Evolutionary conservation across 2,888 invertebrate species (phyloP), one percentile per base, ranked within the genome.

Genomic region (Mactromeris polynyma): DNA sequence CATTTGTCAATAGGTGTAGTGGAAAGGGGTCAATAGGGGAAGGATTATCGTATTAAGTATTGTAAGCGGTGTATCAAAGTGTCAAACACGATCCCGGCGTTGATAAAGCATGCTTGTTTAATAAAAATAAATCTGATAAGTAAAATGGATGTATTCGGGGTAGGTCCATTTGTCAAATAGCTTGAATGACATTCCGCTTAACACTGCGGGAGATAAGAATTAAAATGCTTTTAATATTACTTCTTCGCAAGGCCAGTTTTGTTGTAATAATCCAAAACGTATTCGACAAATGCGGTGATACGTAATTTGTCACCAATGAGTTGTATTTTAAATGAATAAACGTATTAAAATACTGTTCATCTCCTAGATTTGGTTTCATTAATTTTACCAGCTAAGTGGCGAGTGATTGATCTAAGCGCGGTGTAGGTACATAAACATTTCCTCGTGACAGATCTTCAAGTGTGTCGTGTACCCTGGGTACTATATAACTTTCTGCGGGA

Each of bases 61-160:
- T 54, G 54, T 78, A 78, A 54, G 78, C 36, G 51, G 84, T 54
- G 69, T 73, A 86, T 86, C 81, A 86, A 81, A 81, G 86, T 86
- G 86, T 86, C 86, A 86, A 86, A 42, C 69, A 46, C 81, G 42
- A 26, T 11, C 69, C 58, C 36, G 19, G 31, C 40, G 31, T 69
- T 64, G 86, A 81, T 86, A 81, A 81, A 46, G 81, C 81, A 86
- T 86, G 73, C 86, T 42, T 81, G 80, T 81, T 86, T 73, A 86
- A 86, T 81, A 86, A 86, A 79, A 81, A 33, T 19, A 81, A 69
- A 86, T 84, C 84, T 46, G 84, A 84, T 84, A 84, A 84, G 33
- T 51, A 51, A 78, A 73, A 78, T 84, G 46, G 40, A 84, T 84
- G 84, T 78, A 78, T 54, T 78, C 21, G 31, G 84, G 78, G 84